Evolutionary conservation across 1,140 invertebrate species (phyloP), one percentile per base, ranked within the genome.

Genomic region (Diprion similis): DNA sequence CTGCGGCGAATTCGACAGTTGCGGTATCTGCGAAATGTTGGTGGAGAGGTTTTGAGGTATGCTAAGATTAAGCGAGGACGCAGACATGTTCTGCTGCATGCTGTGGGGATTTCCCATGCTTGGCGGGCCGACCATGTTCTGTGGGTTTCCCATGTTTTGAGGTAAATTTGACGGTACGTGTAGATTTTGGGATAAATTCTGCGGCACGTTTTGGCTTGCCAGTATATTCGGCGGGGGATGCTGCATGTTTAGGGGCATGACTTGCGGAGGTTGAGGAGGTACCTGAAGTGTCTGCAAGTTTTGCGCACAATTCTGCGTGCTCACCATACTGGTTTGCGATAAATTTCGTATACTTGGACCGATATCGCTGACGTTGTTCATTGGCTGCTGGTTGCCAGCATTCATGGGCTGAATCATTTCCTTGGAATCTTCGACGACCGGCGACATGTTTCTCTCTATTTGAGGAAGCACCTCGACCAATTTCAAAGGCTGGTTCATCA

Each of bases 171-270:
- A 64, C 59, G 59, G 8, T 15, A 15, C 17, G 59, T 17, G 59
- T 8, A 85, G 79, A 24, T 66, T 81, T 37, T 85, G 83, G 1
- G 86, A 86, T 7, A 88, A 72, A 65, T 88, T 87, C 64, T 87
- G 85, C 45, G 86, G 85, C 48, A 88, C 75, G 24, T 80, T 86
- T 74, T 87, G 86, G 46, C 82, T 80, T 0, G 82, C 76, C 45
- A 84, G 81, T 10, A 86, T 81, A 59, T 78, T 83, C 19, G 76
- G 73, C 13, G 81, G 17, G n/a, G 51, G 51, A 69, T 88, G 87
- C 68, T 87, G 86, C 85, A 88, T 87, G 51, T 84, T 88, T 8
- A 88, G 69, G 10, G 86, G 81, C 64, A 87, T 73, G 11, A 81
- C 79, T 71, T 78, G 78, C 46, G 75, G 51, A 37, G 66, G 59